Percentiles rank a stretch among this genome's conserved stretches.
These are phyloP conservation scores for Notolepis coatsorum DNA, from an alignment of 2,797 vertebrate species.

Conservation along the genomic window DNA sequence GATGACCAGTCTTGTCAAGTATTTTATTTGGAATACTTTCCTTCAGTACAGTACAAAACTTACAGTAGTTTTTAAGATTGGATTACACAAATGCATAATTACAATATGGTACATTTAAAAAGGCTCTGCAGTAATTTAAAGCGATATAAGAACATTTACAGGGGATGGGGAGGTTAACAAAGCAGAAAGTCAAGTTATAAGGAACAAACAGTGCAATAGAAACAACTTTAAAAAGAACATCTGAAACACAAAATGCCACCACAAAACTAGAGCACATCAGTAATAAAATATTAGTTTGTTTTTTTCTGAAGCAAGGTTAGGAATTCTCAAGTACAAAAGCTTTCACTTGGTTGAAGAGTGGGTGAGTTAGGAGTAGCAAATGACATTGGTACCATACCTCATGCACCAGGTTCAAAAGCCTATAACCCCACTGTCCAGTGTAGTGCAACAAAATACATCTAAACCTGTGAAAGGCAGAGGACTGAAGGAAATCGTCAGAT, in stretches of 20 bases:
- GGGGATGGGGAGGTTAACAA: constrained; percentile 38
- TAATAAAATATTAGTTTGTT: constrained; percentile 32
- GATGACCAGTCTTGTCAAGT: constrained; percentile 69
- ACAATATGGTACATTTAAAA: constrained; percentile 91
- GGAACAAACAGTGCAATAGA: constrained; percentile 46
- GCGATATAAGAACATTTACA: constrained; percentile 81
- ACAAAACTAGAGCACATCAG: constrained; percentile 38
- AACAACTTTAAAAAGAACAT: constrained; percentile 29
- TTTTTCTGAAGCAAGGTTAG: constrained; percentile 33
- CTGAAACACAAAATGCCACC: constrained; percentile 32
- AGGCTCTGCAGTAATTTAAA: constrained; percentile 86
- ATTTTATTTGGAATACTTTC: constrained; percentile 91
- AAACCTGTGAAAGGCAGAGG: background rate
- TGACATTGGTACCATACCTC: constrained; percentile 38
- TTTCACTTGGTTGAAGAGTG: constrained; percentile 45
- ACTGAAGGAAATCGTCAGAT: no score
- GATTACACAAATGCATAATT: constrained; percentile 89
- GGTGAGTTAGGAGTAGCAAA: constrained; percentile 29
- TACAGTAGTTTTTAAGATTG: constrained; percentile 89
- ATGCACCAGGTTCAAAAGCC: constrained; percentile 49
- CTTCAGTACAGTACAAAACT: constrained; percentile 93
- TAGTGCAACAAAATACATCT: constrained; percentile 13
- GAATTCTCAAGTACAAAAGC: constrained; percentile 33
- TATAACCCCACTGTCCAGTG: constrained; percentile 23
- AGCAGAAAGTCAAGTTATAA: constrained; percentile 34